A percentile compares a stretch with the other conserved stretches of the same genome.
These are phyloP conservation scores for Schizotus pectinicornis DNA, from an alignment of 2,888 invertebrate genomes.

Conservation along the genomic window DNA sequence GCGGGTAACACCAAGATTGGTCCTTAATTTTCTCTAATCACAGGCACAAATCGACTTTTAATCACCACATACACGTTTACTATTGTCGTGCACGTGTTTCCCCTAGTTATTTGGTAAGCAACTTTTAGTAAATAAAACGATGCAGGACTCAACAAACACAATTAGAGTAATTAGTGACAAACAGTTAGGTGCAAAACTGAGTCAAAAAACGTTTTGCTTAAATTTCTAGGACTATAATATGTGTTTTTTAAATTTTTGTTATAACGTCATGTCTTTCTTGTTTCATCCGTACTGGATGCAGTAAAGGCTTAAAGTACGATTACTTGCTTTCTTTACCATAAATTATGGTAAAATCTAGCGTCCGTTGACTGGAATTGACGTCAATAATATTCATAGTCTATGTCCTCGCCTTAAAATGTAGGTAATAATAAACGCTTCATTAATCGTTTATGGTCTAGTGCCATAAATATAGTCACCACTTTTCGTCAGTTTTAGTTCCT, in stretches of 20 bases:
- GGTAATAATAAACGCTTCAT: constrained; percentile 18
- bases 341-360: constrained; percentile 20
- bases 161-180: no score
- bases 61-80: constrained; percentile 3
- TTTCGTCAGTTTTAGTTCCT: no score
- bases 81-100: neutral
- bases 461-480: neutral
- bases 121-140: no score
- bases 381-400: constrained; percentile 19
- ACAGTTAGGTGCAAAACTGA: no score
- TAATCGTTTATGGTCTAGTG: neutral
- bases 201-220: no score
- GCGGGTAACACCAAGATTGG: neutral
- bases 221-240: no score
- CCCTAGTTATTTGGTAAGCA: neutral
- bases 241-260: neutral
- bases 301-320: constrained; percentile 3
- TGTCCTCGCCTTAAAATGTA: constrained; percentile 11
- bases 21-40: constrained; percentile 6
- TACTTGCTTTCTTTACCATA: constrained; percentile 17
- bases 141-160: neutral
- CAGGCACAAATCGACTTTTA: neutral
- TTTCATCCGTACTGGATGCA: neutral
- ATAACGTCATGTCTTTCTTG: neutral
- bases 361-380: constrained; percentile 28